These are phyloP conservation scores for Semaprochilodus insignis DNA, from an alignment of 2,797 vertebrate species.

Conservation along the genomic window DNA sequence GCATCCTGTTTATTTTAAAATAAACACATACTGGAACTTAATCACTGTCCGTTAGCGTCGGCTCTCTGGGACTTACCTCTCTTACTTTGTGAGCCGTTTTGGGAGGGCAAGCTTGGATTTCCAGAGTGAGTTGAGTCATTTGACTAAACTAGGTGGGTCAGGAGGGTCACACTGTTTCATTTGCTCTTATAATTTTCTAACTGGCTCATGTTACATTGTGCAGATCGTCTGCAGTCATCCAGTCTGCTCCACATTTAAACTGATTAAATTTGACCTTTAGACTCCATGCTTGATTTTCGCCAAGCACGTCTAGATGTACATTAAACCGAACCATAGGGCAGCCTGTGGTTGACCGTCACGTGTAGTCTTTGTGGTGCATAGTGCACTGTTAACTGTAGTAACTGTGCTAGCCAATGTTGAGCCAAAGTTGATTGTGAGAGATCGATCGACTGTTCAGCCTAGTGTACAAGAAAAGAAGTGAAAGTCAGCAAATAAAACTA, in stretches of 20 bases:
- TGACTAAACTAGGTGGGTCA: not conserved
- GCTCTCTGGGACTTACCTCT: not conserved
- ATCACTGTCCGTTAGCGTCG: not conserved
- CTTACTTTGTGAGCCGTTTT: not conserved
- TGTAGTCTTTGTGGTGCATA: too few relatives aligned
- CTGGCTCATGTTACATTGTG: not conserved
- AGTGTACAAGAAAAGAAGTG: too few relatives aligned
- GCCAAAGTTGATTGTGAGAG: too few relatives aligned
- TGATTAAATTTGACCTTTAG: not conserved
- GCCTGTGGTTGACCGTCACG: not conserved
- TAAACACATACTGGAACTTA: not conserved
- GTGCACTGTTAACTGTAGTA: too few relatives aligned
- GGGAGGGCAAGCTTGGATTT: not conserved
- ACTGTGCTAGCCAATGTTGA: too few relatives aligned
- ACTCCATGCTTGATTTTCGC: not conserved
- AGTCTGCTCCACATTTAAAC: not conserved
- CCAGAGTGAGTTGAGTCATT: not conserved
- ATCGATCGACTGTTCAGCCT: too few relatives aligned
- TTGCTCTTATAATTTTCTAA: not conserved
- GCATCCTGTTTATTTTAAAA: not conserved
- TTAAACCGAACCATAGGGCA: too few relatives aligned
- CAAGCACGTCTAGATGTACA: not conserved
- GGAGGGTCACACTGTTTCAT: not conserved
- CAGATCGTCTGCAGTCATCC: not conserved
- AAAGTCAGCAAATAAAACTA: too few relatives aligned